Conservation (phyloP, 2,797 vertebrate genomes). For the Tamandua tetradactyla region DNA sequence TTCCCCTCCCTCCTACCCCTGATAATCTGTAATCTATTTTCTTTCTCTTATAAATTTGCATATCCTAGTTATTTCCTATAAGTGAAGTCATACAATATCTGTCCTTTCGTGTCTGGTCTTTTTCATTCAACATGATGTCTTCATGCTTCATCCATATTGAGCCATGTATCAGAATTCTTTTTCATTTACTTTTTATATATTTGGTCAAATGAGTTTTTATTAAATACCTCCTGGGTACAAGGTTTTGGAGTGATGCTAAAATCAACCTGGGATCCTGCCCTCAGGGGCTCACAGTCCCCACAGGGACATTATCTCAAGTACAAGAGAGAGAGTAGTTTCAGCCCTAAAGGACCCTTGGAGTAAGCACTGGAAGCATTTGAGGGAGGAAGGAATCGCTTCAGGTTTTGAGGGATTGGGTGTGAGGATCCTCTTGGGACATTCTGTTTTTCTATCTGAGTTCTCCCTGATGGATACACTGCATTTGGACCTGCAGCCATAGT, state of each 20-base stretch:
- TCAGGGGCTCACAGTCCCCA: not conserved
- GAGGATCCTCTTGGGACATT: not conserved
- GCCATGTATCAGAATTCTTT: too few species aligned
- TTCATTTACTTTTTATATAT: slow-evolving; percentile 28
- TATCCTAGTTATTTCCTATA: too few species aligned
- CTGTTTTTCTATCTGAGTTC: not conserved
- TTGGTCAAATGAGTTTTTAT: not conserved
- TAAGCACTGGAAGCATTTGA: not conserved
- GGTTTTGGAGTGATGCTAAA: slow-evolving; percentile 19
- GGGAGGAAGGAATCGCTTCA: not conserved
- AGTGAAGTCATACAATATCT: too few species aligned
- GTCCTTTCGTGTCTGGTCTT: too few species aligned
- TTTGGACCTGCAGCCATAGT: not conserved
- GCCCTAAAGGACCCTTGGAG: not conserved
- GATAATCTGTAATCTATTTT: too few species aligned
- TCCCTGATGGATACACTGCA: not conserved
- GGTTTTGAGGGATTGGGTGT: not conserved
- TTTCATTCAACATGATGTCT: too few species aligned
- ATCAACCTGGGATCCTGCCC: not conserved
- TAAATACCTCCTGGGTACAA: not conserved
- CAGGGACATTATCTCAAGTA: not conserved
- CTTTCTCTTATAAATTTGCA: too few species aligned
- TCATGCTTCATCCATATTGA: too few species aligned
- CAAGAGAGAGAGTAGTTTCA: not conserved
- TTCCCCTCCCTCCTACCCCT: too few species aligned